Base-by-base conservation (phyloP, 1,140 invertebrate species). In the Sinonovacula constricta region DNA sequence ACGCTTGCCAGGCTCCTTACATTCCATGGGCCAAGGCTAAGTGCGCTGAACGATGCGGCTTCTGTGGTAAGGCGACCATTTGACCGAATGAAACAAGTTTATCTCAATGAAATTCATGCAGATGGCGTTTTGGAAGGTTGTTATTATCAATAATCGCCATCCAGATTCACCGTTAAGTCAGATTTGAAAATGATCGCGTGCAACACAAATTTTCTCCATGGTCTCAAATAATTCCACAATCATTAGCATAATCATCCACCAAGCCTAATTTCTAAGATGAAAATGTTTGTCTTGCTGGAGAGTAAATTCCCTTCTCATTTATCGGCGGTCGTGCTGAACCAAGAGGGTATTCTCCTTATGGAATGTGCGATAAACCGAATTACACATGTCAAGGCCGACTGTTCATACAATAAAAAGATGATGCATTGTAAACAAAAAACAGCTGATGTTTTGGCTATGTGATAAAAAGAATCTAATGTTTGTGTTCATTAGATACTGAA, bases 11-110 rank as follows among this genome's bases (percentile, higher is more conserved):
- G 0, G 74, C 36, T 57, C n/a, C 65, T 2, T 77, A 57, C 36
- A 34, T 67, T 18, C 74, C 63, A 10, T 77, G 74, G 74, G 74
- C 74, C 31, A 33, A 31, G 26, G 74, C 74, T 24, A 51, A 77
- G 34, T 77, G 74, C 31, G 74, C 74, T n/a, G 51, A 57, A 2
- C 26, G 74, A 22, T 77, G 74, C 30, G 65, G 65, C 24, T 68
- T 60, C n/a, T 77, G 74, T 39, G 65, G 65, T 77, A 51, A 31
- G 63, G 39, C 39, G 39, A 7, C 39, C 7, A 45, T 10, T 18
- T 45, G 39, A 45, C 39, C 12, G 18, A 2, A 30, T 2, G 3
- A 1, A 15, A 26, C 18, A 26, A 33, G 12, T 7, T 10, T 12
- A 62, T 34, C 24, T 26, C 3, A 15, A 31, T 62, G 59, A 12